Evolutionary conservation across 2,888 invertebrate species (phyloP), one percentile per base, ranked within the genome.

Genomic region (Drosophila limbata): DNA sequence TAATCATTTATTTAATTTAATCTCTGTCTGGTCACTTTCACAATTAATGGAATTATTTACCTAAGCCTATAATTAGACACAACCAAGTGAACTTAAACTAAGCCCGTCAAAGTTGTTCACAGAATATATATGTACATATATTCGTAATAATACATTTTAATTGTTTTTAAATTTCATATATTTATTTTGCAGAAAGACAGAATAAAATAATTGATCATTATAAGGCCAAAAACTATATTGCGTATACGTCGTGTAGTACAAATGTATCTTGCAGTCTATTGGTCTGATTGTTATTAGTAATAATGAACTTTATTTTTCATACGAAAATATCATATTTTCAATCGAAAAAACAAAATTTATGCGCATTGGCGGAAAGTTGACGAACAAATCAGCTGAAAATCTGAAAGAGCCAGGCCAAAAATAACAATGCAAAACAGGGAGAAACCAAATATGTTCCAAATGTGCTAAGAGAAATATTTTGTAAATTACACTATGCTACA

Each of bases 1-100:
- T 53, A 6, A 21, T 35, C 5, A 48, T 13, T 8, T 13, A 48
- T 19, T 28, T 28, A 39, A 40, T 44, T 21, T 56, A 57, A 57
- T 57, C 33, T 37, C 45, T 35, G 55, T 55, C 33, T 55, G 55
- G 45, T 57, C 56, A 57, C 21, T 37, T 19, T 57, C 19, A n/a
- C 56, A 45, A 45, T 15, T 37, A 57, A 37, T 37, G 55, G 17
- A 35, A 57, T 45, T 57, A 45, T 35, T 37, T 45, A 21, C 8
- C n/a, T 21, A 56, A 56, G 44, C 44, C 25, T 15, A 13, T 31
- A 44, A 33, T 44, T n/a, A n/a, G 28, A 19, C 25, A 9, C 9
- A 15, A 42, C 11, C 28, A 28, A 25, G 37, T 8, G 3, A 37
- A 37, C 33, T 25, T n/a, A 13, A 25, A n/a, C 8, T 17, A 8